Evolutionary conservation across 2,113 vertebrate species (phyloP).

Genomic region (Lamprologus tigripictilis): DNA sequence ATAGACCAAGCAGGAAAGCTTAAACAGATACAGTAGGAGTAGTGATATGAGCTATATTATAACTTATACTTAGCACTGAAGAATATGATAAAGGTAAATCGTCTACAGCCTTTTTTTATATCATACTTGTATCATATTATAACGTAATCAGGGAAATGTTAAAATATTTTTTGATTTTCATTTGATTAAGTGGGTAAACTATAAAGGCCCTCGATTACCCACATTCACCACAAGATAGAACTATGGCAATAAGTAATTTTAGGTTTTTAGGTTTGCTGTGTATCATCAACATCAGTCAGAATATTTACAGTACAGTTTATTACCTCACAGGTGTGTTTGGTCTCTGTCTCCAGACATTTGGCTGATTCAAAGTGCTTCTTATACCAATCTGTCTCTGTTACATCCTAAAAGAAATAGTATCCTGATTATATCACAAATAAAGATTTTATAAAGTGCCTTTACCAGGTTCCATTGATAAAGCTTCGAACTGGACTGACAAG

Average conservation of each 20-base stretch:
- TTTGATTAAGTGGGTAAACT: background rate
- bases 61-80: background rate
- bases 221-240: background rate
- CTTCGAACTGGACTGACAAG: accelerated
- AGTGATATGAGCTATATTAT: background rate
- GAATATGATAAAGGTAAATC: background rate
- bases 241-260: background rate
- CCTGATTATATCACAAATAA: background rate
- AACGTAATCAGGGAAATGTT: background rate
- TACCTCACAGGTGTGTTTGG: conserved; percentile 57
- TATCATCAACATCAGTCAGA: background rate
- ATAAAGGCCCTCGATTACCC: background rate
- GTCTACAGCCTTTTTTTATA: accelerated
- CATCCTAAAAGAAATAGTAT: conserved; percentile 39
- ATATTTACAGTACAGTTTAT: background rate
- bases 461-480: background rate
- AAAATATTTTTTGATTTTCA: accelerated
- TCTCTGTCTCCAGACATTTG: conserved; percentile 33
- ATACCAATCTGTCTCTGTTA: conserved; percentile 63
- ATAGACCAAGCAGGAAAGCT: background rate
- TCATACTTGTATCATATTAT: background rate
- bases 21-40: background rate
- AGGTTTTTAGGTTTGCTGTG: background rate
- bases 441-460: background rate
- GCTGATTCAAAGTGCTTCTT: conserved; percentile 45